Evolutionary conservation across 1,140 invertebrate genomes (phyloP), one percentile per base, ranked within the genome.

Genomic region (Papilio glaucus): DNA sequence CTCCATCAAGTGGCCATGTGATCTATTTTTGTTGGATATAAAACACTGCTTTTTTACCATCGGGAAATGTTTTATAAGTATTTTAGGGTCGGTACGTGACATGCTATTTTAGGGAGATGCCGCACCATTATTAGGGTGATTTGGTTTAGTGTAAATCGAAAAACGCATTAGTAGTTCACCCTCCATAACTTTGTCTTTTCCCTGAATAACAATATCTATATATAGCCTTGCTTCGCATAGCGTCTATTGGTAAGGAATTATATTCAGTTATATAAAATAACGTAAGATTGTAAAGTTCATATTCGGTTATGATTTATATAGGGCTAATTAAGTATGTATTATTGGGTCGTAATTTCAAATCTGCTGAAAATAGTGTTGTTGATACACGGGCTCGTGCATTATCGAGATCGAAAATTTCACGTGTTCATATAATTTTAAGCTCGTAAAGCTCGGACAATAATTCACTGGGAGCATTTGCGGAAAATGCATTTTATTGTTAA

Each of bases 401-500:
- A 92, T 91, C 88, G 89, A 90, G 88, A 92, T 91, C 88, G 89
- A 85, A 90, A 91, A 90, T 92, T 92, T 92, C 89, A 92, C 88
- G 86, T 91, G 89, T 83, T 85, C 87, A 90, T 92, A 92, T 91
- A 91, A 93, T 93, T 93, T 93, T 93, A 91, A 93, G 88, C 91
- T 91, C 91, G 89, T 93, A 91, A 93, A 93, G 87, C 87, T 80
- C 81, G 85, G 74, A 87, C 87, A 86, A 91, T 93, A 91, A 92
- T 91, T 93, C 90, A 93, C 85, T 77, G 87, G 87, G 84, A 89
- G 89, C 91, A 93, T 93, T 93, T 93, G 90, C 91, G 89, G 91
- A 93, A 93, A 93, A 93, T 93, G 89, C 89, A 93, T 93, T 93
- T 93, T 93, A 93, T 93, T 93, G 90, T 92, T 93, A 93, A 93